Evolutionary conservation across 2,797 vertebrate species (phyloP).

Genomic region (Carapus acus): DNA sequence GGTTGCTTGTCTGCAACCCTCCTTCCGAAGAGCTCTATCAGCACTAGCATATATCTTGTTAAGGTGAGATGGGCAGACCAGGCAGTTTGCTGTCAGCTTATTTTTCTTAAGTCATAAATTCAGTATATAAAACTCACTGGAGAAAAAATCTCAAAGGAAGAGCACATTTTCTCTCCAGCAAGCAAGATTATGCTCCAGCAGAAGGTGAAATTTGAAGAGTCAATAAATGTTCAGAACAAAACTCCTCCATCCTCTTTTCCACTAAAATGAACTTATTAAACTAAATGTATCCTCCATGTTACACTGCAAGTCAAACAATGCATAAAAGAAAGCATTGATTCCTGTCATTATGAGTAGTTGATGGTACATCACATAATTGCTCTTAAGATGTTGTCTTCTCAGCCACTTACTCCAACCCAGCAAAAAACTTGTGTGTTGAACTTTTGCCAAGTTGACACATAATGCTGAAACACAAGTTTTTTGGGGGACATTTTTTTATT

Average conservation of each 20-base stretch:
- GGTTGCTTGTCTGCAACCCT: conserved; percentile 45
- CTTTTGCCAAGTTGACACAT: conserved; percentile 45
- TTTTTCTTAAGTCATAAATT: conserved; percentile 69
- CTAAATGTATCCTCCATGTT: conserved; percentile 39
- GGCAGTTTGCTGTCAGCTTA: conserved; percentile 62
- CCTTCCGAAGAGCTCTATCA: conserved; percentile 58
- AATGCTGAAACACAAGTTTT: conserved; percentile 10
- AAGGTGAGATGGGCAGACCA: conserved; percentile 62
- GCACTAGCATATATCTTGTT: conserved; percentile 63
- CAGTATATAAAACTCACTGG: conserved; percentile 65
- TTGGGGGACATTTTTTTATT: conserved; percentile 37
- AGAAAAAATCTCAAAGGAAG: conserved; percentile 62
- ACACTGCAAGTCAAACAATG: conserved; percentile 41
- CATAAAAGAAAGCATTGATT: conserved; percentile 28
- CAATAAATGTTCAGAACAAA: conserved; percentile 66
- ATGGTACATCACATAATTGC: conserved; percentile 29
- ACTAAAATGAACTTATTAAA: conserved; percentile 45
- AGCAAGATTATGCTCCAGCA: conserved; percentile 56
- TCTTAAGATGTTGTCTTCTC: conserved; percentile 2
- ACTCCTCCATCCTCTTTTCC: conserved; percentile 35
- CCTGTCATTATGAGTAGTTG: conserved; percentile 35
- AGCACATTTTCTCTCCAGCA: conserved; percentile 63
- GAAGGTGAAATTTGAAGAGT: conserved; percentile 63
- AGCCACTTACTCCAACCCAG: conserved; percentile 19
- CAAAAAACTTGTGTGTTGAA: conserved; percentile 7